Base-by-base conservation (phyloP, 2,888 invertebrate genomes). In the Oligia latruncula region DNA sequence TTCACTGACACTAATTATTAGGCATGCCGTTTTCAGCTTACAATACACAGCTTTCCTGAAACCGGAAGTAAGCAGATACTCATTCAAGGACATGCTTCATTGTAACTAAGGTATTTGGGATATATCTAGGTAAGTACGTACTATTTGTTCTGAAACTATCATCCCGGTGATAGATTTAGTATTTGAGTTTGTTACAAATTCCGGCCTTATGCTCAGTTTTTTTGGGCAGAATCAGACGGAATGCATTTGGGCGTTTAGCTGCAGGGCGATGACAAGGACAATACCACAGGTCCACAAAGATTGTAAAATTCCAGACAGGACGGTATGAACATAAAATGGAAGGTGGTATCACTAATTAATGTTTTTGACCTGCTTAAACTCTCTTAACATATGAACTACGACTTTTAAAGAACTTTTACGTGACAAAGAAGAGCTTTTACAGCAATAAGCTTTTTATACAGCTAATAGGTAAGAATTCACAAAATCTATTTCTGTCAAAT, bases 241-340 rank as follows among this genome's bases (percentile, higher is more conserved):
- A 90, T 91, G 88, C 86, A 86, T 84, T 90, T 91, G 82, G 92
- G 90, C 89, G 83, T 89, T 81, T 78, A 85, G 88, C 84, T 91
- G 90, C 91, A 92, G 78, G 80, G 80, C 83, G 86, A 88, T 87
- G 90, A 92, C 90, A 92, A 92, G 89, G 90, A 91, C 89, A 77
- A 87, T 75, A 80, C 58, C 66, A 83, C 55, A 49, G 60, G 40
- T 72, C 15, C 75, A 43, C 92, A 92, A 89, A 92, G 92, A 91
- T 76, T 87, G 90, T 81, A 74, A 75, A 85, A 74, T 74, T 82
- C 60, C 76, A 87, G 81, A 81, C 5, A 64, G 64, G 64, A 49
- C 58, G 2, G 4, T 43, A 52, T n/a, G n/a, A 29, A 6, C 17
- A 35, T 20, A 20, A 52, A 70, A 62, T 46, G n/a, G n/a, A 20